Base-by-base conservation (phyloP, 2,888 invertebrate species). In the Caenorhabditis japonica region DNA sequence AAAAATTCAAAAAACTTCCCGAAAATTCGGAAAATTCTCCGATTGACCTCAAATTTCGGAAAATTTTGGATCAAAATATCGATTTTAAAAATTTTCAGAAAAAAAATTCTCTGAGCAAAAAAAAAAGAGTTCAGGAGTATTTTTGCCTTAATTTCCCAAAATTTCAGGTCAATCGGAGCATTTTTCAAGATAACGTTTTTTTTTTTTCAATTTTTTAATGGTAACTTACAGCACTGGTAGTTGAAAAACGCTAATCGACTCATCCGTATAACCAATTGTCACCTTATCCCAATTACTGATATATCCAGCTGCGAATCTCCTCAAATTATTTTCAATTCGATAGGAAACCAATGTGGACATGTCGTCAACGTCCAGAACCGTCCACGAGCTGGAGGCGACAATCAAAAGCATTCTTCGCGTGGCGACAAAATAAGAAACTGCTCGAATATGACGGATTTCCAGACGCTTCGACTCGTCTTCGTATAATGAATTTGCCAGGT, bases 391-490 rank as follows among this genome's bases (percentile, higher is more conserved):
- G 0, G 95, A 93, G 88, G 96, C 96, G 1, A 99, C 95, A 52
- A 99, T 94, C 12, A 99, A 91, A 27, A 99, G 95, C 0, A 97
- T 97, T 52, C 97, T 91, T 87, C 97, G 96, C 89, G 97, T 97
- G 91, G 0, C 93, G 3, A 58, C 17, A 17, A 74, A 53, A 64
- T 46, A 79, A 2, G 74, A 71, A 19, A 75, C 64, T 13, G 68
- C 41, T 19, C 56, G 53, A 13, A 82, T 76, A 90, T 96, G 96
- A 52, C 95, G 90, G 83, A 96, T 95, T 1, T 94, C 92, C 52
- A 99, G 94, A 84, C 96, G 94, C 88, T 97, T 99, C 49, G 96
- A 96, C 88, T 99, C 99, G 88, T 97, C 90, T 88, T 99, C 99
- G 88, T 94, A 95, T 41, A 96, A 39, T 2, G 83, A 75, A 53